A percentile compares a stretch with the other conserved stretches of the same genome.
Evolutionary conservation across 2,888 invertebrate species (phyloP).

Genomic region (Stenotaenia linearis): DNA sequence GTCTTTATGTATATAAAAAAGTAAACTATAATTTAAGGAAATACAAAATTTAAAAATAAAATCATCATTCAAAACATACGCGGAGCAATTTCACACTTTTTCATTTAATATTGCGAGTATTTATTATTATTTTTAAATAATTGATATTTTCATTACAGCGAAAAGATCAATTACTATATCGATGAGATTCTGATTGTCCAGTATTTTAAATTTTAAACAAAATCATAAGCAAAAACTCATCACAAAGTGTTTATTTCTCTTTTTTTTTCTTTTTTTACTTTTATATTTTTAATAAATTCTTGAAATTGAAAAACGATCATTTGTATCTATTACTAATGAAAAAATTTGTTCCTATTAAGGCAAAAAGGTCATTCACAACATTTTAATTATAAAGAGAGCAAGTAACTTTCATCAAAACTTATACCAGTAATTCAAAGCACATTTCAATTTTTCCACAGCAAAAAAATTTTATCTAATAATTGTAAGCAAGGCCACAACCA

Average conservation of each 20-base stretch:
- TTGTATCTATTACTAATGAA: background rate
- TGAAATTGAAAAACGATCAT: background rate
- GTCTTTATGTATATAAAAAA: background rate
- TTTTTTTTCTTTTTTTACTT: background rate
- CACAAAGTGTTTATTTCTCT: background rate
- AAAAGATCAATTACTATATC: too few relatives aligned
- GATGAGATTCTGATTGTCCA: background rate
- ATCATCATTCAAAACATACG: background rate
- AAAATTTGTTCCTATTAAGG: conserved; percentile 18
- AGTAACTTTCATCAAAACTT: conserved; percentile 2
- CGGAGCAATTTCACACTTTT: background rate
- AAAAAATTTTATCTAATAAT: background rate
- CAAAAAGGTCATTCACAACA: conserved; percentile 14
- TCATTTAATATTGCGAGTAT: background rate
- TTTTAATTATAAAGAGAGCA: background rate
- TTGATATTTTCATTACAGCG: too few relatives aligned
- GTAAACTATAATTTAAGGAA: background rate
- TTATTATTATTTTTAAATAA: background rate
- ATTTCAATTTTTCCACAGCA: conserved; percentile 3
- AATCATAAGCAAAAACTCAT: background rate
- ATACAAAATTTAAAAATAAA: background rate
- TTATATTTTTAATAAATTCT: background rate
- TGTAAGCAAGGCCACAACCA: conserved; percentile 19
- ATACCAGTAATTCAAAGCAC: conserved; percentile 19
- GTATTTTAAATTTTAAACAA: background rate